phyloP scores from a whole-genome alignment of 2,113 vertebrate species.

The Myiopsitta monachus region DNA sequence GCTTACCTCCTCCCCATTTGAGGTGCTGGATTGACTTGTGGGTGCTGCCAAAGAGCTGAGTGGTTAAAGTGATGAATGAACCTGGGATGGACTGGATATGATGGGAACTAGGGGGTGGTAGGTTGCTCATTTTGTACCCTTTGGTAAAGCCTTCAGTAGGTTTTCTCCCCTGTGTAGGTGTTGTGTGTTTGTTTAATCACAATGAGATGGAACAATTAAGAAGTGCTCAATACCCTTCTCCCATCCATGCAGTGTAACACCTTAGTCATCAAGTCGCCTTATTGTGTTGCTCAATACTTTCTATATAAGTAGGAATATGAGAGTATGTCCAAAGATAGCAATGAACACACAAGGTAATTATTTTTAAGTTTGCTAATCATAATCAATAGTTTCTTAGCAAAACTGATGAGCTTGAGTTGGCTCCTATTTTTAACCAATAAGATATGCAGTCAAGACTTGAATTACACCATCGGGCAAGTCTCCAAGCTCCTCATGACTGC shows the following conservation, averaged over 20 bases:
- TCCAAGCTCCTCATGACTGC: slow-evolving; percentile 58
- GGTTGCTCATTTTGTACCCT: background rate
- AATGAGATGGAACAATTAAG: slow-evolving; percentile 29
- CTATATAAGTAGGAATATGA: slow-evolving; percentile 54
- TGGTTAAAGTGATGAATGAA: background rate
- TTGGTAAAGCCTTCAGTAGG: background rate
- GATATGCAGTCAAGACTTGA: slow-evolving; percentile 59
- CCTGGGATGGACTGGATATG: background rate
- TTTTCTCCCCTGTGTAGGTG: background rate
- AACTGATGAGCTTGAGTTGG: slow-evolving; percentile 67
- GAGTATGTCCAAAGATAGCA: slow-evolving; percentile 67
- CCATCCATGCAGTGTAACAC: background rate
- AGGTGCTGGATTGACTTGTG: background rate
- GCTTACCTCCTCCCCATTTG: background rate
- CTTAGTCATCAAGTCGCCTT: slow-evolving; percentile 28
- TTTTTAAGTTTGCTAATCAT: slow-evolving; percentile 71
- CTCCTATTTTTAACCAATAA: slow-evolving; percentile 68
- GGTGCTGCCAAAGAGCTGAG: background rate
- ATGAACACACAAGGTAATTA: slow-evolving; percentile 66
- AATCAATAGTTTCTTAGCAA: slow-evolving; percentile 69
- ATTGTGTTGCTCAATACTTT: slow-evolving; percentile 38
- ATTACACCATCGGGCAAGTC: slow-evolving; percentile 48
- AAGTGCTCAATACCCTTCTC: background rate
- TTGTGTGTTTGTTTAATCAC: background rate
- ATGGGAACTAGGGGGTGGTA: background rate